These are phyloP conservation scores for Bedellia somnulentella DNA, from an alignment of 2,888 invertebrate genomes.

Conservation along the genomic window DNA sequence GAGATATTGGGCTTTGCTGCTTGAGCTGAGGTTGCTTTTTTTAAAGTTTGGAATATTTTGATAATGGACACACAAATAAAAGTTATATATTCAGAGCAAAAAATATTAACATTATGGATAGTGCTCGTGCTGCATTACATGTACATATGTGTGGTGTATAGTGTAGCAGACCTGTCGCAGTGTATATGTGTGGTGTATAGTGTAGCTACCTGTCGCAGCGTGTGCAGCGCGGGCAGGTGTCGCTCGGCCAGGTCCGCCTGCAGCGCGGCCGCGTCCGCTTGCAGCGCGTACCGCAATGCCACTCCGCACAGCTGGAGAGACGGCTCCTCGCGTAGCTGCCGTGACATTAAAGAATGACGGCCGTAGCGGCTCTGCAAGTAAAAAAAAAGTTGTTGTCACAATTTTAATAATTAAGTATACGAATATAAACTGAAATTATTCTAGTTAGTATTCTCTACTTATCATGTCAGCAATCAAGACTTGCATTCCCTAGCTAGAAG, in stretches of 20 bases:
- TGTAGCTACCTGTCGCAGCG: conserved; percentile 73
- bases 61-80: too few relatives aligned
- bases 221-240: conserved; percentile 85
- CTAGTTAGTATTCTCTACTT: too few relatives aligned
- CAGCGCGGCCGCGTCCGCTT: conserved; percentile 74
- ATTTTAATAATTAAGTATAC: background rate
- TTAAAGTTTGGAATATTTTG: too few relatives aligned
- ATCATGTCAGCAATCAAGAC: too few relatives aligned
- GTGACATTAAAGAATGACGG: conserved; percentile 83
- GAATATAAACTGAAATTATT: too few relatives aligned
- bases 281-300: conserved; percentile 79
- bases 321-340: conserved; percentile 92
- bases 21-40: too few relatives aligned
- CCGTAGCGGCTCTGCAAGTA: conserved; percentile 82
- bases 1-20: too few relatives aligned
- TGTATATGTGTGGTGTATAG: background rate
- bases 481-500: too few relatives aligned
- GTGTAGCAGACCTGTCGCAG: background rate
- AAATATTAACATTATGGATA: too few relatives aligned
- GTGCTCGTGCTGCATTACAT: too few relatives aligned
- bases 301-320: conserved; percentile 92
- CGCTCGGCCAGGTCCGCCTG: conserved; percentile 82
- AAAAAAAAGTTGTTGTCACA: background rate
- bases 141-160: too few relatives aligned
- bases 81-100: too few relatives aligned